Evolutionary conservation across 2,113 vertebrate genomes (phyloP).

Genomic region (Fulmarus glacialis): DNA sequence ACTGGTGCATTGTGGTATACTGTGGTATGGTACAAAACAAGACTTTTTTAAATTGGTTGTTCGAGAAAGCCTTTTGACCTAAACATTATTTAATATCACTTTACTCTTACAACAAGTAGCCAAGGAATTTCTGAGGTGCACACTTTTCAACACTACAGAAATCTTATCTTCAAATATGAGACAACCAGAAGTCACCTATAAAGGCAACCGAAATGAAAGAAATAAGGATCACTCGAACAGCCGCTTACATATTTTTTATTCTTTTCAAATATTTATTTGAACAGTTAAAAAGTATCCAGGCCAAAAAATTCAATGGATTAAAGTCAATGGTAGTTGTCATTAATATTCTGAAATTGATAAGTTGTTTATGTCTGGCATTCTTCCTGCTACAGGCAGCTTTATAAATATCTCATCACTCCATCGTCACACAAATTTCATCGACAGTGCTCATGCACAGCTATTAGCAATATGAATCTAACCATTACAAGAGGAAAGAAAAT

Average conservation of each 20-base stretch:
- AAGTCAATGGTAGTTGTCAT: constrained; percentile 71
- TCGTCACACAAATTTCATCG: constrained; percentile 87
- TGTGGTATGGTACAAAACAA: background rate
- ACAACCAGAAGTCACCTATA: background rate
- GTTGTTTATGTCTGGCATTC: constrained; percentile 83
- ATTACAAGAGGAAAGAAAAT: constrained; percentile 87
- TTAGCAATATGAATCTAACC: constrained; percentile 88
- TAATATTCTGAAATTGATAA: constrained; percentile 82
- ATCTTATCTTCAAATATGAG: background rate
- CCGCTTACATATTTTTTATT: background rate
- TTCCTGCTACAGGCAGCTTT: constrained; percentile 84
- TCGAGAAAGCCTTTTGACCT: background rate
- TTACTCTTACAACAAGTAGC: background rate
- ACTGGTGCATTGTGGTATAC: background rate
- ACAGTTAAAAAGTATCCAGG: constrained; percentile 41
- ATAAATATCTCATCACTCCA: constrained; percentile 90
- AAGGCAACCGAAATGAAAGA: constrained; percentile 39
- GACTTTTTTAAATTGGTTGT: background rate
- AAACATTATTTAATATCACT: background rate
- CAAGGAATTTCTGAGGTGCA: background rate
- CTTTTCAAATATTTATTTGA: constrained; percentile 22
- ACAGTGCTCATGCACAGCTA: constrained; percentile 88
- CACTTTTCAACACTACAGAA: background rate
- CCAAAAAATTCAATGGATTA: constrained; percentile 61
- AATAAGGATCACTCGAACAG: background rate